Percentiles rank a stretch among this genome's conserved stretches.
Evolutionary conservation across 1,140 invertebrate species (phyloP).

Genomic region (Cydia amplana): DNA sequence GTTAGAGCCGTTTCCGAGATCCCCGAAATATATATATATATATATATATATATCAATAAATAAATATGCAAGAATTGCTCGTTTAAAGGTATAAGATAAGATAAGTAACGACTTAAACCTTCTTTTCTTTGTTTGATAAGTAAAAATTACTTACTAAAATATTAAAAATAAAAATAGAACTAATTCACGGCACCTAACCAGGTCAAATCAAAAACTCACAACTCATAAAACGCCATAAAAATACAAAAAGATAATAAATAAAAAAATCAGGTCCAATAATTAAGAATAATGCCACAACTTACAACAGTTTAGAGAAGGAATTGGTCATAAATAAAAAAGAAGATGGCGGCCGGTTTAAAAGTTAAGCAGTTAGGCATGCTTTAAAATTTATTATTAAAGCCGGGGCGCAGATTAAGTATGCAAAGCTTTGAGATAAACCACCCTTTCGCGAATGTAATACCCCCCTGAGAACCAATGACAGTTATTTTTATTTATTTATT

Average conservation of each 20-base stretch:
- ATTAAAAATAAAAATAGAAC: too few species aligned
- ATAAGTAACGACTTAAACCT: too few species aligned
- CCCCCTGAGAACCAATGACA: too few species aligned
- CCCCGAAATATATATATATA: too few species aligned
- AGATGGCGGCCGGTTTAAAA: conserved; percentile 26
- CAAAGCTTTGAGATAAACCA: neutral
- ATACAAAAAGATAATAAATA: neutral
- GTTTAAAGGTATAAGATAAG: too few species aligned
- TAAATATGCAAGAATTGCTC: too few species aligned
- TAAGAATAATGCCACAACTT: conserved; percentile 28
- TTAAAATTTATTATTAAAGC: conserved; percentile 31
- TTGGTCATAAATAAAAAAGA: conserved; percentile 30
- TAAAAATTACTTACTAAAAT: too few species aligned
- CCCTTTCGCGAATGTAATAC: neutral
- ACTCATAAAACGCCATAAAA: neutral
- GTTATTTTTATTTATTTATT: too few species aligned
- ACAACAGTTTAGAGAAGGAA: conserved; percentile 19
- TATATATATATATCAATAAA: too few species aligned
- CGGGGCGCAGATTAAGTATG: neutral
- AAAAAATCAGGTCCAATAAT: conserved; percentile 20
- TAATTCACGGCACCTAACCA: neutral
- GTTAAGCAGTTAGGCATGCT: conserved; percentile 27
- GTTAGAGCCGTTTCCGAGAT: too few species aligned
- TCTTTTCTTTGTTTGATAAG: too few species aligned
- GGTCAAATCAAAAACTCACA: neutral